A percentile compares a stretch with the other conserved stretches of the same genome.
These are phyloP conservation scores for Cerceris ruficornis DNA, from an alignment of 2,888 invertebrate species.

Conservation along the genomic window DNA sequence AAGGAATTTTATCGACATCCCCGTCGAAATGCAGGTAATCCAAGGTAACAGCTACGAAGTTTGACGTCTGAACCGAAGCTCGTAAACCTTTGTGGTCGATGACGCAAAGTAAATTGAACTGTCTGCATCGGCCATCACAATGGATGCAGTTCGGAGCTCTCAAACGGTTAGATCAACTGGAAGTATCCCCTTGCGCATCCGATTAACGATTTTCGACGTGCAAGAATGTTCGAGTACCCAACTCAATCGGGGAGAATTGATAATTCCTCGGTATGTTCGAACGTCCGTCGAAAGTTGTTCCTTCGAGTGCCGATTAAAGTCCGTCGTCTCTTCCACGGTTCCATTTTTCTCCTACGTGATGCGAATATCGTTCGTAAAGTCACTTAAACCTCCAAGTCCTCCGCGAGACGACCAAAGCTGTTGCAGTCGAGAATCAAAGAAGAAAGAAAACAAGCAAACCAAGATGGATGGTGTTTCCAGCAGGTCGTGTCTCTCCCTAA, in stretches of 20 bases:
- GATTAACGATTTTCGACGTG: slow-evolving; percentile 55
- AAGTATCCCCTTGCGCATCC: slow-evolving; percentile 59
- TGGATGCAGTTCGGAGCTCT: slow-evolving; percentile 43
- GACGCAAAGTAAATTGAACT: slow-evolving; percentile 37
- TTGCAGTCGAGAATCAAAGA: too few relatives aligned
- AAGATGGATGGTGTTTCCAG: too few relatives aligned
- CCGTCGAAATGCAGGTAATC: background rate
- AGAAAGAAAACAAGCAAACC: too few relatives aligned
- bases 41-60: background rate
- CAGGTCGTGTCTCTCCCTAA: too few relatives aligned
- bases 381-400: too few relatives aligned
- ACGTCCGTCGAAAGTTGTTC: too few relatives aligned
- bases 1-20: background rate
- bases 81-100: slow-evolving; percentile 4
- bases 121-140: slow-evolving; percentile 35
- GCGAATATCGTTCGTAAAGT: too few relatives aligned
- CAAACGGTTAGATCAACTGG: slow-evolving; percentile 65
- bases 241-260: background rate
- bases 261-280: too few relatives aligned
- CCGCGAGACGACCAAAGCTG: too few relatives aligned
- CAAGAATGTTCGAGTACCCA: background rate
- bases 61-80: slow-evolving; percentile 29
- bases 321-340: too few relatives aligned
- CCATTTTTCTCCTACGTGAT: too few relatives aligned
- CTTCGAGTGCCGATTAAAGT: too few relatives aligned